Base-by-base conservation (phyloP, 2,797 vertebrate genomes). In the Pygocentrus nattereri region DNA sequence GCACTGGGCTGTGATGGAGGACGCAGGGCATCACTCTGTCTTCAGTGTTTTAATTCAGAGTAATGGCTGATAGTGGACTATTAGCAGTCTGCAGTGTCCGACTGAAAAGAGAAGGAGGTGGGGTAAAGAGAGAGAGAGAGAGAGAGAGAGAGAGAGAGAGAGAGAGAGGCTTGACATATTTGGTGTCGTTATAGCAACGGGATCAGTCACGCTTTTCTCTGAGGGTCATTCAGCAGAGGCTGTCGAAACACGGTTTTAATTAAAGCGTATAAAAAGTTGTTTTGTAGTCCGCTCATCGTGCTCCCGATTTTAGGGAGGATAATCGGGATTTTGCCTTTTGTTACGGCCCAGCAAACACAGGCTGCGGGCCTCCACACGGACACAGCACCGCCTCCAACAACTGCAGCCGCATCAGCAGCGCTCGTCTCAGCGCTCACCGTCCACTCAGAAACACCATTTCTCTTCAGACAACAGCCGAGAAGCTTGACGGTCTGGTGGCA, bases 141-240 rank as follows among this genome's bases (percentile, higher is more conserved):
- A 67, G 62, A 68, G 27, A 76, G 89, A 84, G 27, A 61, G 49
- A 76, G 38, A 67, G 62, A 68, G 27, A 76, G 89, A 84, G 82
- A 85, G 90, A 89, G 91, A 90, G 91, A 91, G 91, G 88, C 88
- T 52, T 86, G 92, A 87, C 91, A 95, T 94, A 94, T 92, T 94
- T 95, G 89, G 91, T 90, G 94, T 96, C 78, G 94, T 95, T 94
- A 95, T 96, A 93, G 95, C 93, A 95, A 95, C 93, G 79, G 88
- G 90, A 92, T 93, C 92, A 92, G 91, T 89, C 81, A 89, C 88
- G 92, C 92, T 88, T 90, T 92, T 94, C 93, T 93, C 89, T 88
- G 88, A 92, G 92, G 88, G 93, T 92, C 89, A 94, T 95, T 95
- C 93, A 93, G 85, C 88, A 88, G 85, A 88, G 92, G 90, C 89